Percentiles rank a stretch among this genome's conserved stretches.
phyloP scores from a whole-genome alignment of 2,797 vertebrate genomes.

The Bryconaethiops microstoma region DNA sequence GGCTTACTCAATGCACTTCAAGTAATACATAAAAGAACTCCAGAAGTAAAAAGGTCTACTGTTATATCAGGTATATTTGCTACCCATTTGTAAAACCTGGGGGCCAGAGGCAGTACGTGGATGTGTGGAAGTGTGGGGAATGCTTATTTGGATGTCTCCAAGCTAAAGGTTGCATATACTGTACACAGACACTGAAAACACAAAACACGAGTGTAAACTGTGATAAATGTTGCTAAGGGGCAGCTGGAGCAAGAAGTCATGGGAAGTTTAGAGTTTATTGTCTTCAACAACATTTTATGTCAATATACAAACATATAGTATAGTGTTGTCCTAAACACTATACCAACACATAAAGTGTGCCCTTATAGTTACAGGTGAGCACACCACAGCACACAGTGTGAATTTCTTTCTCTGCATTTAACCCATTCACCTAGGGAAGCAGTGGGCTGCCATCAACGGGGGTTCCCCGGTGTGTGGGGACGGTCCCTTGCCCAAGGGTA shows the following conservation, averaged over 20 bases:
- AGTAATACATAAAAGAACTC: constrained; percentile 2
- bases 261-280: too few species aligned
- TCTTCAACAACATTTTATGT: too few species aligned
- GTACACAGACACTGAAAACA: neutral
- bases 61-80: neutral
- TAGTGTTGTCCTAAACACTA: too few species aligned
- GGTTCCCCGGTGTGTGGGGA: too few species aligned
- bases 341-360: too few species aligned
- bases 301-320: too few species aligned
- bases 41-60: neutral
- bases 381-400: too few species aligned
- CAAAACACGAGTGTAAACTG: neutral
- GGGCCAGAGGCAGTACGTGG: neutral
- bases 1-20: constrained; percentile 2
- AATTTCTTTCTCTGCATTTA: too few species aligned
- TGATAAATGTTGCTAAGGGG: neutral
- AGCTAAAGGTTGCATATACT: neutral
- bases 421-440: too few species aligned
- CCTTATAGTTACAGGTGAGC: too few species aligned
- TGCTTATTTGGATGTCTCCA: neutral
- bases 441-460: too few species aligned
- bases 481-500: too few species aligned
- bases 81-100: neutral
- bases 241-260: neutral
- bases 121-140: neutral